phyloP scores from a whole-genome alignment of 1,140 invertebrate species.

The Bradysia coprophila region DNA sequence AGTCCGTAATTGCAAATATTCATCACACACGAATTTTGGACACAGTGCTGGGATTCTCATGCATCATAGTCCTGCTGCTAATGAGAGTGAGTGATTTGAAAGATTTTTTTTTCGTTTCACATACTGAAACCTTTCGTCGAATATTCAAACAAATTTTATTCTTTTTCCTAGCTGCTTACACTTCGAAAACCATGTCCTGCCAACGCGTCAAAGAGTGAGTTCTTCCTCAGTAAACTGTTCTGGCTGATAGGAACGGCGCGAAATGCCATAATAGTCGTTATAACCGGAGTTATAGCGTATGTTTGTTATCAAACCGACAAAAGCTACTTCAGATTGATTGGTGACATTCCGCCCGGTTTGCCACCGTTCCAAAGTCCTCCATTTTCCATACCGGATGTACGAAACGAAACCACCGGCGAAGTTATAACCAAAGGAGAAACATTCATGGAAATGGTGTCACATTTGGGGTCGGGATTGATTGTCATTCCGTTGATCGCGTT shows the following conservation, averaged over 20 bases:
- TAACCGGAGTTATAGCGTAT: conserved; percentile 38
- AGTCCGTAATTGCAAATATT: conserved; percentile 40
- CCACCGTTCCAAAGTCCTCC: conserved; percentile 41
- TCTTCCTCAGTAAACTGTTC: conserved; percentile 28
- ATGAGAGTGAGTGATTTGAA: conserved; percentile 49
- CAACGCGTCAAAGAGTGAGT: conserved; percentile 28
- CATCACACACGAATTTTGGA: conserved; percentile 42
- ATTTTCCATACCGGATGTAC: conserved; percentile 34
- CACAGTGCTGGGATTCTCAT: conserved; percentile 42
- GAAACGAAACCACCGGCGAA: conserved; percentile 24
- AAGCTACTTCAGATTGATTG: conserved; percentile 18
- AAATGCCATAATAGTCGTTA: conserved; percentile 60
- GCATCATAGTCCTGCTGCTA: conserved; percentile 45
- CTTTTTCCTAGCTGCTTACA: too few species aligned
- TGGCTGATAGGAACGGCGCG: conserved; percentile 49
- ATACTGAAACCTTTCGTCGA: too few species aligned
- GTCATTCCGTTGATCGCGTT: conserved; percentile 63
- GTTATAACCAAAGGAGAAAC: conserved; percentile 1
- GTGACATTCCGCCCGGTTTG: conserved; percentile 48
- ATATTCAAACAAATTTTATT: too few species aligned
- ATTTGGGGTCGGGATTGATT: conserved; percentile 53
- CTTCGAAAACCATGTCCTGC: too few species aligned
- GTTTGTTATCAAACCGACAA: conserved; percentile 15
- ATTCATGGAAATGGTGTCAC: conserved; percentile 50
- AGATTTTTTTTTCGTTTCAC: too few species aligned